These are phyloP conservation scores for Drosophila nigrodunni DNA, from an alignment of 1,140 invertebrate genomes.

Conservation along the genomic window DNA sequence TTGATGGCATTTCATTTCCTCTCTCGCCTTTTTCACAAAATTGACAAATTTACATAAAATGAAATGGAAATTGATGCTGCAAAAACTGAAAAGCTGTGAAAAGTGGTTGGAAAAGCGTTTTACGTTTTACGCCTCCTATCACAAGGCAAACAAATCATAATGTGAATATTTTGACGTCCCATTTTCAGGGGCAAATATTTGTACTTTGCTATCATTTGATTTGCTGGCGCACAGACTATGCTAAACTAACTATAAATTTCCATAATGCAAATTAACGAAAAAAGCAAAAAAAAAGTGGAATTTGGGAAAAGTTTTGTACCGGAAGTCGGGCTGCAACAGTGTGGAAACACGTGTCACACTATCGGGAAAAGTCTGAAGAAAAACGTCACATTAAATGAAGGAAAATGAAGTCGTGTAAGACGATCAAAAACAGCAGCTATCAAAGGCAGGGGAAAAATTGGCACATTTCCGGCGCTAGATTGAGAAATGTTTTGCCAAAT, in stretches of 20 bases:
- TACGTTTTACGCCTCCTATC: not conserved
- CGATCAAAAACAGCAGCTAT: conserved; percentile 12
- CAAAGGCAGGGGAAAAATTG: conserved; percentile 9
- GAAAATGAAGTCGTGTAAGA: conserved; percentile 12
- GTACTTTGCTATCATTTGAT: conserved; percentile 50
- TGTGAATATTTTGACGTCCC: conserved; percentile 13
- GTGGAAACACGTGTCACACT: conserved; percentile 20
- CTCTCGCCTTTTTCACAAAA: conserved; percentile 20
- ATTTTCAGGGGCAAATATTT: conserved; percentile 40
- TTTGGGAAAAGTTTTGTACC: conserved; percentile 26
- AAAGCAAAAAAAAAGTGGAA: not conserved
- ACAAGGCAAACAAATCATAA: conserved; percentile 51
- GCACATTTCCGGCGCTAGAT: conserved; percentile 35
- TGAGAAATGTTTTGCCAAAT: conserved; percentile 30
- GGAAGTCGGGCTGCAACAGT: conserved; percentile 10
- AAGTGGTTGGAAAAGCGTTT: conserved; percentile 2
- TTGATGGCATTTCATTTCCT: conserved; percentile 31
- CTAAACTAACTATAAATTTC: conserved; percentile 38
- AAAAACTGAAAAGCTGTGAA: conserved; percentile 14
- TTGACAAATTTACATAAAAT: conserved; percentile 55
- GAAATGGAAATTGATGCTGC: conserved; percentile 32
- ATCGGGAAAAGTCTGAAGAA: conserved; percentile 34
- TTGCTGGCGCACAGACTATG: conserved; percentile 30
- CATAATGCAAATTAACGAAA: conserved; percentile 46
- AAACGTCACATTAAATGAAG: conserved; percentile 15